Base-by-base conservation (phyloP, 2,113 vertebrate genomes). In the Eupsittula cactorum region DNA sequence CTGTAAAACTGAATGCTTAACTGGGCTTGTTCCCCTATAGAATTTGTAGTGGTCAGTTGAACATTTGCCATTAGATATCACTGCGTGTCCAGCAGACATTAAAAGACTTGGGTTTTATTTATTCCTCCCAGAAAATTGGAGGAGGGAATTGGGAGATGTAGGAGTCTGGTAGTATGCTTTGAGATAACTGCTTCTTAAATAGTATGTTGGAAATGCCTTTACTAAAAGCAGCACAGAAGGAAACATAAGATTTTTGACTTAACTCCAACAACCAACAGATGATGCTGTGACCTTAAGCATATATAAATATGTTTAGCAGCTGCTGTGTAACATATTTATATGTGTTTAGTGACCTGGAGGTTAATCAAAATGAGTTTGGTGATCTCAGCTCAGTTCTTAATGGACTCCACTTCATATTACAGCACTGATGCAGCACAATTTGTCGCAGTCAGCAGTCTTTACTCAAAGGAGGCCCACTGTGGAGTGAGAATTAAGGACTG, bases 61-160 rank as follows among this genome's bases (percentile, higher is more conserved):
- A 62, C 73, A 92, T 93, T 96, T 96, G 86, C 95, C 91, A 92
- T 93, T 96, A 97, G 95, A 89, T 97, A 93, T 92, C 95, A 97
- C 76, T 95, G 31, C 10, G 0, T 86, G 80, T 94, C 71, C 79
- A 81, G 52, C 59, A 91, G 35, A 29, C 62, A 92, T 93, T 86
- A 81, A 87, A 89, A 81, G 69, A 55, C 39, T 59, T 86, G 60
- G 17, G 74, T 84, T 96, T 95, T 93, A 93, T 89, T 96, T 94
- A 93, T 70, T 70, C 47, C 24, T 86, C 62, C 27, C 8, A 44
- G 57, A 88, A 90, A 73, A 80, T 86, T 73, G 62, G n/a, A 91
- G 49, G 57, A 92, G 91, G 78, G 80, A 89, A 89, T n/a, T 94
- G 70, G 83, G 75, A 93, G 55, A 68, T 96, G 70, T 42, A 89